Evolutionary conservation across 2,888 invertebrate genomes (phyloP), one percentile per base, ranked within the genome.

Genomic region (Hirtodrosophila cameraria): DNA sequence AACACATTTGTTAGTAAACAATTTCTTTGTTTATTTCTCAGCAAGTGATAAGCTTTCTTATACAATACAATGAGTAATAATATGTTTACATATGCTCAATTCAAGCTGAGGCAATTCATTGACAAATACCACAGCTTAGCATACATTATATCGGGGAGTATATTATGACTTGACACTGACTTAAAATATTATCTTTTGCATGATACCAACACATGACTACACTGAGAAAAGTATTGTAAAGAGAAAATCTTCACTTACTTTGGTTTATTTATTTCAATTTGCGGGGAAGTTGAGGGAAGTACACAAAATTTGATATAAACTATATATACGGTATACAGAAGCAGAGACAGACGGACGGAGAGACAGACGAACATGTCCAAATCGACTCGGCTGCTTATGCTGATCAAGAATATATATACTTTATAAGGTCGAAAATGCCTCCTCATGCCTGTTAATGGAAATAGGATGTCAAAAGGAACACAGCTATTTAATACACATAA

Each of bases 31-130:
- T 57, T 57, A 46, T 27, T 20, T 31, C 12, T 2, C n/a, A 1
- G 13, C n/a, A 39, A 41, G n/a, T 25, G 27, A 65, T 45, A 49
- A 45, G 43, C 25, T 49, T 30, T 16, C 16, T 11, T 13, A n/a
- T 23, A 7, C 4, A 15, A 42, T 16, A 43, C 58, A 45, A 45
- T 57, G 16, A 15, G 28, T 39, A 23, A 41, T 35, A 55, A 50
- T 58, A 20, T 0, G 2, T 13, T 42, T n/a, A 23, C 25, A 38
- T 23, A 42, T 13, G 33, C 16, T 43, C 52, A 59, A 62, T 71
- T 61, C 43, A 36, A 49, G 52, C 38, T 35, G 6, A 33, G 15
- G 7, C 13, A n/a, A n/a, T 55, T 16, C 33, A 31, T 16, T 16
- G 9, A 27, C 27, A 62, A 54, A 31, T 30, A 25, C 5, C 27